Evolutionary conservation across 2,888 invertebrate species (phyloP).

Genomic region (Girardia tigrina): DNA sequence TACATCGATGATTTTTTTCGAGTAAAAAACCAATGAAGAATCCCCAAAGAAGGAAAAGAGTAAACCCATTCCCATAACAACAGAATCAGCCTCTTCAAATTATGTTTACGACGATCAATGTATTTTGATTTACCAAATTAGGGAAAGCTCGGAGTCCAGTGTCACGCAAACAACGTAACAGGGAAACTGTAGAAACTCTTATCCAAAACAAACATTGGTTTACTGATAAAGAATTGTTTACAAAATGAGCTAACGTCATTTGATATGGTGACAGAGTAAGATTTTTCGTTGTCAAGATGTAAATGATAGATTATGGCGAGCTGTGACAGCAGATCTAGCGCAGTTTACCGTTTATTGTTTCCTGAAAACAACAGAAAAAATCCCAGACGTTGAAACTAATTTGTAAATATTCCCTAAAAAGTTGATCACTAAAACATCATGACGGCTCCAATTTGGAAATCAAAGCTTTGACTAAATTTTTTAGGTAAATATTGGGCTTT

Average conservation of each 20-base stretch:
- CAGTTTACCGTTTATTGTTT: neutral
- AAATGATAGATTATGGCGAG: constrained; percentile 5
- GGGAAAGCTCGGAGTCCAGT: neutral
- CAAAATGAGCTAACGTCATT: constrained; percentile 9
- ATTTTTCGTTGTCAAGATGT: constrained; percentile 13
- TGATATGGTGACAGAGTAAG: constrained; percentile 20
- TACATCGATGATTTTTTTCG: too few relatives aligned
- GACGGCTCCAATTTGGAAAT: neutral
- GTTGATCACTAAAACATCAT: neutral
- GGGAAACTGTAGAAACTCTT: neutral
- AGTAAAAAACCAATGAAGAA: too few relatives aligned
- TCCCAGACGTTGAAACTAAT: neutral
- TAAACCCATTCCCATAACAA: neutral
- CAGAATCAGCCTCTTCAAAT: neutral
- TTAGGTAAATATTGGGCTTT: neutral
- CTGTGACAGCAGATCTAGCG: neutral
- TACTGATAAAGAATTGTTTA: constrained; percentile 13
- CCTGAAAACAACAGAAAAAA: neutral
- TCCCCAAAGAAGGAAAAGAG: too few relatives aligned
- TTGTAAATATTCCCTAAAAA: constrained; percentile 12
- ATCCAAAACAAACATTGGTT: constrained; percentile 20
- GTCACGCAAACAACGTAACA: neutral
- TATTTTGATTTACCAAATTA: neutral
- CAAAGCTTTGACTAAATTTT: constrained; percentile 27
- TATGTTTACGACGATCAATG: neutral